These are phyloP conservation scores for Neodiprion virginianus DNA, from an alignment of 1,140 invertebrate species.

Conservation along the genomic window DNA sequence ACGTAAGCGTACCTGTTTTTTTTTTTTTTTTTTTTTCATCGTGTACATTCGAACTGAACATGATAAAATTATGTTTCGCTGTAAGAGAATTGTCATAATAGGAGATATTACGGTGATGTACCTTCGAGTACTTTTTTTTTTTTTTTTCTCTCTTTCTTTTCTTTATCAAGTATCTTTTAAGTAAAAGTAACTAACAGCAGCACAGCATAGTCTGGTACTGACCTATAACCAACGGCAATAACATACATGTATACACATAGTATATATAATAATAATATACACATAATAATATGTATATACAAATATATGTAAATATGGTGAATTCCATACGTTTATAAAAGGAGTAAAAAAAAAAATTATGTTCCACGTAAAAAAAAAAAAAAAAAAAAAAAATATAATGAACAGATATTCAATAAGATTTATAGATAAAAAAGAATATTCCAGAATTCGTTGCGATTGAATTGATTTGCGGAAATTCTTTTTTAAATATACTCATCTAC, in stretches of 20 bases:
- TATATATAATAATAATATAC: conserved; percentile 3
- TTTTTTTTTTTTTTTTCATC: conserved; percentile 1
- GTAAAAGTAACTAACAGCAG: conserved; percentile 57
- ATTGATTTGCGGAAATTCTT: no score
- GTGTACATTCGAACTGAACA: conserved; percentile 18
- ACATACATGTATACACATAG: conserved; percentile 19
- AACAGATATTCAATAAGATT: no score
- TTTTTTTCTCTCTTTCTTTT: conserved; percentile 27
- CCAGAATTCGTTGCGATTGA: no score
- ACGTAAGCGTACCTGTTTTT: conserved; percentile 36
- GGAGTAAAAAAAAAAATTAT: not conserved
- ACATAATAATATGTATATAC: conserved; percentile 10
- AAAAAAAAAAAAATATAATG: no score
- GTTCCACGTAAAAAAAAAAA: no score
- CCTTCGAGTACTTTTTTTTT: not conserved
- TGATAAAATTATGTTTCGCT: not conserved
- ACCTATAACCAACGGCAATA: conserved; percentile 57
- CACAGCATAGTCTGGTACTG: conserved; percentile 61
- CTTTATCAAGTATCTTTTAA: conserved; percentile 35
- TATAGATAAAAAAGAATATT: no score
- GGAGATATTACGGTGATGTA: no score
- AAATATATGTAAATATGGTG: not conserved
- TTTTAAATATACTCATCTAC: no score
- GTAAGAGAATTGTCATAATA: not conserved
- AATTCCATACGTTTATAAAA: no score